Conservation (phyloP, 2,888 invertebrate species). For the Notodonta dromedarius region DNA sequence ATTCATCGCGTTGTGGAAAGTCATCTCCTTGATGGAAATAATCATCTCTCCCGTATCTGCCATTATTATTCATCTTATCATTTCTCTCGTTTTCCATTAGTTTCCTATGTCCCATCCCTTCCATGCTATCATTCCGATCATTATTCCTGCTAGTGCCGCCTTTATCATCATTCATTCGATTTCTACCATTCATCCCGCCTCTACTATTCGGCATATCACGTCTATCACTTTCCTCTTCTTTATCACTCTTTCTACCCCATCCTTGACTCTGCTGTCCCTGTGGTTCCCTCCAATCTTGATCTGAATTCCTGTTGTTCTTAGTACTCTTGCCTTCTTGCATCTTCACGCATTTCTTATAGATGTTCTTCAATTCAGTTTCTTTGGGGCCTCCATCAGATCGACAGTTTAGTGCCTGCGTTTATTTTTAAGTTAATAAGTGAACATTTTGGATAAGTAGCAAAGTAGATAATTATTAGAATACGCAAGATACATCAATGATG, state of each 20-base stretch:
- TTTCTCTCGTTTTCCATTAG: constrained; percentile 23
- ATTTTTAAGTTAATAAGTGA: too few relatives aligned
- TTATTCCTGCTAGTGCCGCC: constrained; percentile 41
- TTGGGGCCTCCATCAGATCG: constrained; percentile 84
- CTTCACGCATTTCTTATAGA: constrained; percentile 83
- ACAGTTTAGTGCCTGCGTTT: constrained; percentile 81
- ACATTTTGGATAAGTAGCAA: too few relatives aligned
- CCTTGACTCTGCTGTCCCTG: constrained; percentile 48
- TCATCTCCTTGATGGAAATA: constrained; percentile 50
- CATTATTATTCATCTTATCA: constrained; percentile 31
- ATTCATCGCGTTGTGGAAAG: constrained; percentile 55
- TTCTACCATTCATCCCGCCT: constrained; percentile 36
- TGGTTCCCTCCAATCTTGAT: constrained; percentile 60
- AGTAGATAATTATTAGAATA: too few relatives aligned
- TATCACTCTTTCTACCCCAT: constrained; percentile 45
- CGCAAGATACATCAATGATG: too few relatives aligned
- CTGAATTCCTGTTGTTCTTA: constrained; percentile 46
- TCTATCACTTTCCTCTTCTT: constrained; percentile 37
- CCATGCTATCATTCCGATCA: constrained; percentile 30
- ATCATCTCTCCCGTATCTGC: constrained; percentile 39
- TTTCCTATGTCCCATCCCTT: constrained; percentile 21
- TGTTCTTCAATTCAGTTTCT: constrained; percentile 83
- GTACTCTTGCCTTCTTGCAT: constrained; percentile 64
- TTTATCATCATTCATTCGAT: constrained; percentile 32
- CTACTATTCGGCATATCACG: constrained; percentile 38